Evolutionary conservation across 2,888 invertebrate species (phyloP).

Genomic region (Tineola bisselliella): DNA sequence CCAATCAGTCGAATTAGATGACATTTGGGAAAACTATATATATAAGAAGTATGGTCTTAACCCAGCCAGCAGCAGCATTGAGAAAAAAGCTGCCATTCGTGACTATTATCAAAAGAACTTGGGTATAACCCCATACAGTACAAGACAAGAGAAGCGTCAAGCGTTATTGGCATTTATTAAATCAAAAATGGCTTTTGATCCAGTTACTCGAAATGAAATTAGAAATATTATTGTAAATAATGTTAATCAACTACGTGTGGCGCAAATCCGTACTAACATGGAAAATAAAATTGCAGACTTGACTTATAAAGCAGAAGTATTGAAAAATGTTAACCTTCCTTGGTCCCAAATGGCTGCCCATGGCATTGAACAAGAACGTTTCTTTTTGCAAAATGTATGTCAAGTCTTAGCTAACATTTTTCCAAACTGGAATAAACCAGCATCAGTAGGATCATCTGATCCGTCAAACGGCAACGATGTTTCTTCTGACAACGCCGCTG

Average conservation of each 20-base stretch:
- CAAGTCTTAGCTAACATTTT: conserved; percentile 41
- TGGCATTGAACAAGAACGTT: conserved; percentile 38
- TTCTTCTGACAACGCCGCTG: neutral
- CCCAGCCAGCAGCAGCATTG: conserved; percentile 33
- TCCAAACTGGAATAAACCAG: conserved; percentile 31
- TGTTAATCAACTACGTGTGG: conserved; percentile 37
- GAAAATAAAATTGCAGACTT: conserved; percentile 44
- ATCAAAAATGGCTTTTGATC: conserved; percentile 32
- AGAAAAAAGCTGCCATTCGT: conserved; percentile 37
- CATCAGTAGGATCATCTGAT: neutral
- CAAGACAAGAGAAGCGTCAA: conserved; percentile 42
- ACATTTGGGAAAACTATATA: conserved; percentile 47
- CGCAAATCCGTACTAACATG: conserved; percentile 35
- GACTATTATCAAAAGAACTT: conserved; percentile 44
- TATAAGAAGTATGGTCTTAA: conserved; percentile 45
- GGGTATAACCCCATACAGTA: conserved; percentile 40
- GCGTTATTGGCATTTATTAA: conserved; percentile 43
- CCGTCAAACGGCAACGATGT: neutral
- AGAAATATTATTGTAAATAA: conserved; percentile 36
- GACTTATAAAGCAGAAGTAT: conserved; percentile 39
- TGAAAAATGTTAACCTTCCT: conserved; percentile 36
- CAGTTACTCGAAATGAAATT: conserved; percentile 29
- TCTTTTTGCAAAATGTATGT: conserved; percentile 36
- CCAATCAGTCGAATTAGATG: conserved; percentile 43
- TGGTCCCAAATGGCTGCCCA: conserved; percentile 36